Evolutionary conservation across 2,888 invertebrate genomes (phyloP).

Genomic region (Polymixis lichenea): DNA sequence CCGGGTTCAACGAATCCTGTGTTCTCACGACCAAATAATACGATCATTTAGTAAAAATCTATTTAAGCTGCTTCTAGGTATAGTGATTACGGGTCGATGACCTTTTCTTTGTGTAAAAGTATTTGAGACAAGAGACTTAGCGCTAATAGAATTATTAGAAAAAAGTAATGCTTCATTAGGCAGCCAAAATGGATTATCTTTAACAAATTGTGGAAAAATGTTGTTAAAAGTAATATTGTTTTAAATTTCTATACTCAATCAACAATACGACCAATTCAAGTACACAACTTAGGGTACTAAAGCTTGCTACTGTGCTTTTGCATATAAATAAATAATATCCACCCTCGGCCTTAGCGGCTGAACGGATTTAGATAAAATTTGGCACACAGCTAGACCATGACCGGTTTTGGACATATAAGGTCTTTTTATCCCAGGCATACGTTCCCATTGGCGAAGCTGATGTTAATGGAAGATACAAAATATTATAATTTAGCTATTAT

Average conservation of each 20-base stretch:
- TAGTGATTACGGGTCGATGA: slow-evolving; percentile 28
- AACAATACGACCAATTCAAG: background rate
- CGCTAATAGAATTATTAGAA: slow-evolving; percentile 18
- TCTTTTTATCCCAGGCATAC: no score
- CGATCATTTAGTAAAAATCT: slow-evolving; percentile 43
- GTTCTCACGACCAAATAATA: slow-evolving; percentile 54
- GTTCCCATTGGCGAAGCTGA: no score
- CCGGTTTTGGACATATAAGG: no score
- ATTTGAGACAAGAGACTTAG: background rate
- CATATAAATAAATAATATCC: background rate
- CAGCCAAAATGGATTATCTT: slow-evolving; percentile 26
- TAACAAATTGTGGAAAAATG: background rate
- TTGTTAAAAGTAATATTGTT: background rate
- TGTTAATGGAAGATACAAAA: background rate
- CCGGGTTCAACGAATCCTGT: slow-evolving; percentile 48
- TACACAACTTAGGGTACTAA: background rate
- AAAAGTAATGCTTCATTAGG: slow-evolving; percentile 6
- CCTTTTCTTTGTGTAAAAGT: slow-evolving; percentile 13
- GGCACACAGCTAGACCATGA: no score
- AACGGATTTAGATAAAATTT: no score
- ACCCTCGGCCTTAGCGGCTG: no score
- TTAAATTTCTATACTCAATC: no score
- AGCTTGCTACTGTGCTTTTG: background rate
- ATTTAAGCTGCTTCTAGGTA: slow-evolving; percentile 25
- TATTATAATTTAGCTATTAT: no score